Conservation (phyloP, 2,888 invertebrate genomes). For the Apocheima hispidaria region DNA sequence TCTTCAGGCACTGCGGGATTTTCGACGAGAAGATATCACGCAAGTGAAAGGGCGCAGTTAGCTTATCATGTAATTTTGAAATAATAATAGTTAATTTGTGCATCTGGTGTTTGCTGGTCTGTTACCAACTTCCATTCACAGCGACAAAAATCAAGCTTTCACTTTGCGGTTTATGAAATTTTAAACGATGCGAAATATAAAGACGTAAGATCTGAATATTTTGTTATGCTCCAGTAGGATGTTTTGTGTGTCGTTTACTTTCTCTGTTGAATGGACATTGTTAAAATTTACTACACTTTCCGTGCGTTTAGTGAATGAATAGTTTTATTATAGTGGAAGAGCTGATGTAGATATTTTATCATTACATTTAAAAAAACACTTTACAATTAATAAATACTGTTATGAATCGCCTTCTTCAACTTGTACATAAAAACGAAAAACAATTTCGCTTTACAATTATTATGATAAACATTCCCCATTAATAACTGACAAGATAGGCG, state of each 20-base stretch:
- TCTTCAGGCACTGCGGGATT: too few relatives aligned
- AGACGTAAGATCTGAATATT: slow-evolving; percentile 58
- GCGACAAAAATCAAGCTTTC: slow-evolving; percentile 57
- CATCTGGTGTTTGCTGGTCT: not conserved
- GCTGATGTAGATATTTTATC: slow-evolving; percentile 11
- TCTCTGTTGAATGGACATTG: slow-evolving; percentile 34
- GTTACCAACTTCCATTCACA: slow-evolving; percentile 43
- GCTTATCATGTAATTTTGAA: too few relatives aligned
- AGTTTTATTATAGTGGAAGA: slow-evolving; percentile 6
- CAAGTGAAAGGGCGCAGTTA: too few relatives aligned
- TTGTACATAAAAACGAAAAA: too few relatives aligned
- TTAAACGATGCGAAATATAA: slow-evolving; percentile 66
- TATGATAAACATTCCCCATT: too few relatives aligned
- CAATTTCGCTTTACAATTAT: too few relatives aligned
- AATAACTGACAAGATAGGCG: too few relatives aligned
- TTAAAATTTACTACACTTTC: slow-evolving; percentile 52
- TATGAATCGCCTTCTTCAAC: too few relatives aligned
- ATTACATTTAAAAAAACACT: too few relatives aligned
- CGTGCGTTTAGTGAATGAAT: slow-evolving; percentile 37
- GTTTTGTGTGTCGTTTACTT: slow-evolving; percentile 51
- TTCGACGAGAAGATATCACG: too few relatives aligned
- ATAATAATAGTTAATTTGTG: not conserved
- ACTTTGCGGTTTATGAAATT: slow-evolving; percentile 69
- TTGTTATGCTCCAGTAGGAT: slow-evolving; percentile 65
- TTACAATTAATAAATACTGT: too few relatives aligned